Percentiles rank a stretch among this genome's conserved stretches.
phyloP scores from a whole-genome alignment of 2,888 invertebrate species.

The Cenopis cana region DNA sequence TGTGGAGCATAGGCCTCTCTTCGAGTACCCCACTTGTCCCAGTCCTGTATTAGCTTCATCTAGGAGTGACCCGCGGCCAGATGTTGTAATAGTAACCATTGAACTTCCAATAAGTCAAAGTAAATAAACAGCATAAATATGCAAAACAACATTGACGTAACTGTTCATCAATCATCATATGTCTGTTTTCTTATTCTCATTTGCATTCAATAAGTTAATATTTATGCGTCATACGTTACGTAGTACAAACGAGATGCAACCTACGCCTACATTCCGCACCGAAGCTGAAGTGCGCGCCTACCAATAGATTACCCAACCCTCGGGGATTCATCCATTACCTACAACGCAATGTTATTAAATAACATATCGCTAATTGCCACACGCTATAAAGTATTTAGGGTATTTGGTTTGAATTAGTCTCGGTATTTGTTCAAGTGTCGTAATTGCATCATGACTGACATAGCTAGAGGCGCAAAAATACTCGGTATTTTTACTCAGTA shows the following conservation, averaged over 20 bases:
- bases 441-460: constrained; percentile 7
- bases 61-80: too few relatives aligned
- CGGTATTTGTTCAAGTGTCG: constrained; percentile 11
- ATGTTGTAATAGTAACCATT: too few relatives aligned
- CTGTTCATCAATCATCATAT: constrained; percentile 1
- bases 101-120: too few relatives aligned
- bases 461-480: constrained; percentile 10
- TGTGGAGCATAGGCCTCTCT: too few relatives aligned
- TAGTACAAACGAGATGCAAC: constrained; percentile 1
- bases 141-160: background rate
- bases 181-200: constrained; percentile 7
- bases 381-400: constrained; percentile 38
- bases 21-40: too few relatives aligned
- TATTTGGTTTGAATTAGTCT: constrained; percentile 21
- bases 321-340: constrained; percentile 13
- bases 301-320: constrained; percentile 19
- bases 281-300: background rate
- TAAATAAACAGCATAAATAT: too few relatives aligned
- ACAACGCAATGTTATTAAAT: constrained; percentile 21
- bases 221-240: constrained; percentile 10
- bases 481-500: constrained; percentile 5
- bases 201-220: constrained; percentile 23
- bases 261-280: background rate
- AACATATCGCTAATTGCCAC: constrained; percentile 30
- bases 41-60: too few relatives aligned